A percentile compares a stretch with the other conserved stretches of the same genome.
Conservation (phyloP, 2,797 vertebrate species). For the Pangasius larnaudii region DNA sequence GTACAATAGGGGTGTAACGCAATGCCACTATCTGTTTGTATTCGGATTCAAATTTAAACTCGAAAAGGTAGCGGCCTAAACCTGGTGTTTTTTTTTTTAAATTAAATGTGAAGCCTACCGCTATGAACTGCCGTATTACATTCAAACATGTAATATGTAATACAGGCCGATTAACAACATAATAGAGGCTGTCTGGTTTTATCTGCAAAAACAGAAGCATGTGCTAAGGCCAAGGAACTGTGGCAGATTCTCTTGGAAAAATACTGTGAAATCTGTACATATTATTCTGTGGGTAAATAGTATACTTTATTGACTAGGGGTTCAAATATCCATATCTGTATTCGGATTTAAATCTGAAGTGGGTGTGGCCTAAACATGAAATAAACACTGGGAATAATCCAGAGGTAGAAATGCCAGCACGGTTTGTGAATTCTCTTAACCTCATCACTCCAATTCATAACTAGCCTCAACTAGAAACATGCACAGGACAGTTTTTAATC, state of each 20-base stretch:
- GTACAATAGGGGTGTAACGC: not conserved
- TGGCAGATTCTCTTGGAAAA: not conserved
- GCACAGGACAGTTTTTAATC: not conserved
- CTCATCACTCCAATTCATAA: not conserved
- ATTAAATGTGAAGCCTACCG: not conserved
- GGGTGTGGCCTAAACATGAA: not conserved
- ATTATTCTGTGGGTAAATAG: not conserved
- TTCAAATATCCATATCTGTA: not conserved
- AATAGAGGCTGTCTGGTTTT: not conserved
- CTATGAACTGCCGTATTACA: not conserved
- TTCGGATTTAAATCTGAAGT: not conserved
- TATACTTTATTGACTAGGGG: not conserved
- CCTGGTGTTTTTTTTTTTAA: not conserved
- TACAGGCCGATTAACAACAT: not conserved
- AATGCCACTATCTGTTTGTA: not conserved
- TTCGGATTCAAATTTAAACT: not conserved
- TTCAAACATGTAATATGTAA: not conserved
- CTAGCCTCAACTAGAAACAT: not conserved
- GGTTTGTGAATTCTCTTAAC: not conserved
- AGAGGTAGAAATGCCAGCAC: not conserved
- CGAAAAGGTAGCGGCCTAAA: not conserved
- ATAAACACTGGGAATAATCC: not conserved
- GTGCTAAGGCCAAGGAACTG: not conserved
- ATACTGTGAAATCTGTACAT: not conserved
- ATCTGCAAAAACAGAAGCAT: not conserved